Percentiles rank a stretch among this genome's conserved stretches.
Evolutionary conservation across 1,140 invertebrate genomes (phyloP).

Genomic region (Apis laboriosa): DNA sequence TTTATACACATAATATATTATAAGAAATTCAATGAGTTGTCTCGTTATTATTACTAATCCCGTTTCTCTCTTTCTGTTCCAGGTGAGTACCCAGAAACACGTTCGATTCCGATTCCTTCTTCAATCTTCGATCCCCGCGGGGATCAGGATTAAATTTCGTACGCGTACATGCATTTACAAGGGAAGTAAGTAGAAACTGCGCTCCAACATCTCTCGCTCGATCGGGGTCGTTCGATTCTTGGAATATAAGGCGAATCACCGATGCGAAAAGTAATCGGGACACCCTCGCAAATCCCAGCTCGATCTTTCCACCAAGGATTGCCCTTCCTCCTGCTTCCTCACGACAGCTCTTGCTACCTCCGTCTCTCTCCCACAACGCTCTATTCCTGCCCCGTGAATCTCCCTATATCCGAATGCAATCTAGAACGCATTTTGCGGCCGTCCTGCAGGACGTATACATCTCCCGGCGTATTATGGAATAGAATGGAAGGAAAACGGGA

Average conservation of each 20-base stretch:
- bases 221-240: slow-evolving; percentile 45
- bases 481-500: slow-evolving; percentile 79
- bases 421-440: slow-evolving; percentile 77
- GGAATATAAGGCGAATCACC: slow-evolving; percentile 57
- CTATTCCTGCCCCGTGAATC: slow-evolving; percentile 58
- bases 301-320: slow-evolving; percentile 72
- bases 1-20: too few species aligned
- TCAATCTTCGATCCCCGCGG: neutral
- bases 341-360: neutral
- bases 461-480: slow-evolving; percentile 79
- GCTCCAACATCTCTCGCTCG: slow-evolving; percentile 19
- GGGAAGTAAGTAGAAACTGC: slow-evolving; percentile 42
- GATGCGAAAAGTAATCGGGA: slow-evolving; percentile 73
- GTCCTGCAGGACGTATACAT: slow-evolving; percentile 76
- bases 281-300: slow-evolving; percentile 73
- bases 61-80: slow-evolving; percentile 65
- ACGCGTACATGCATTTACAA: slow-evolving; percentile 23
- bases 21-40: too few species aligned
- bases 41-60: slow-evolving; percentile 50
- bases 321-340: slow-evolving; percentile 15
- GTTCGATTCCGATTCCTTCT: slow-evolving; percentile 33
- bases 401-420: slow-evolving; percentile 75
- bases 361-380: neutral
- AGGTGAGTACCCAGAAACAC: slow-evolving; percentile 68
- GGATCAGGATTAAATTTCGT: slow-evolving; percentile 47